phyloP scores from a whole-genome alignment of 2,113 vertebrate species.

The Hemiprocne comata region DNA sequence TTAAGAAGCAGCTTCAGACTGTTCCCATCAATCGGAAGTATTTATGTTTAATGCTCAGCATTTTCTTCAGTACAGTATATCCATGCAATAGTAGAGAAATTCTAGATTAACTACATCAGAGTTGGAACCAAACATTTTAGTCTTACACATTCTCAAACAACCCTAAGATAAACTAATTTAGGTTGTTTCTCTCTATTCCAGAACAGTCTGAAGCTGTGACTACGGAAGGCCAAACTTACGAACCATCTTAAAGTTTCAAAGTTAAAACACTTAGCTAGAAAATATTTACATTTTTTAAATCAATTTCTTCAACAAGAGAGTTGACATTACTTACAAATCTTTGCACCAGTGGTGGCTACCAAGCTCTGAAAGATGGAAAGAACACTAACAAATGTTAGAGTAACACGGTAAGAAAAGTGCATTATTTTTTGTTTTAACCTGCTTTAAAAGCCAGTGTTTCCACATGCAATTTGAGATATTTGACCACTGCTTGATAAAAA shows the following conservation, averaged over 20 bases:
- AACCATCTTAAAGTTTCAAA: neutral
- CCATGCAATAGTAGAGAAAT: accelerated
- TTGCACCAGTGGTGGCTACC: neutral
- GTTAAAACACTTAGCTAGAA: neutral
- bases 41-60: neutral
- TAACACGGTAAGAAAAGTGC: neutral
- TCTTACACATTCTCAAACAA: neutral
- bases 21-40: neutral
- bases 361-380: neutral
- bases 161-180: neutral
- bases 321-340: neutral
- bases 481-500: neutral
- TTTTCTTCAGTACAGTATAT: neutral
- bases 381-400: neutral
- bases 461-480: neutral
- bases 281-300: neutral
- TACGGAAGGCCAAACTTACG: neutral
- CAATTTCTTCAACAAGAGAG: neutral
- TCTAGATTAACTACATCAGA: neutral
- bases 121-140: neutral
- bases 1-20: neutral
- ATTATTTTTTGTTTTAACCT: neutral
- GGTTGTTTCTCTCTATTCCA: neutral
- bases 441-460: neutral
- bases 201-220: neutral